phyloP scores from a whole-genome alignment of 2,797 vertebrate genomes.

The Alauda arvensis region DNA sequence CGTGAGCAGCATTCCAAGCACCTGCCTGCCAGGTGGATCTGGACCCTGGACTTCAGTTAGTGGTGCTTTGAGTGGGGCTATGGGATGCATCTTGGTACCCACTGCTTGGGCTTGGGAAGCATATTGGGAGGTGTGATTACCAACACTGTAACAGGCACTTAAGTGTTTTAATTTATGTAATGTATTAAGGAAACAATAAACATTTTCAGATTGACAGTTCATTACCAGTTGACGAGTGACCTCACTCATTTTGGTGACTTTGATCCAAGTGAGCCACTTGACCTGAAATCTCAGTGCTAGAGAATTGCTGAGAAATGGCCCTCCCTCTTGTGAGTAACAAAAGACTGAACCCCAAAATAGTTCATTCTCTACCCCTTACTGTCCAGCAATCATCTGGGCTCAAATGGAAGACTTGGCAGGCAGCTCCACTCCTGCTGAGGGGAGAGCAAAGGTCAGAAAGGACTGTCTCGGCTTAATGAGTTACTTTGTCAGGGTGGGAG shows the following conservation, averaged over 20 bases:
- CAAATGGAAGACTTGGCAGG: not conserved
- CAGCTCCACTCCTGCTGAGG: not conserved
- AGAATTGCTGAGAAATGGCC: not conserved
- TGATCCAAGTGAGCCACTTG: not conserved
- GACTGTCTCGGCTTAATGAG: slow-evolving; percentile 23
- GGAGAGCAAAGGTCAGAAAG: slow-evolving; percentile 23
- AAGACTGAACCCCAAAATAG: not conserved
- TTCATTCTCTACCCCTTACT: not conserved
- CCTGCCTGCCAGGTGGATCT: not conserved
- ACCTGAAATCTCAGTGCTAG: not conserved
- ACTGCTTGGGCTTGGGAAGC: not conserved
- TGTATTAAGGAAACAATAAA: slow-evolving; percentile 58
- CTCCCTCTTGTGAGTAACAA: not conserved
- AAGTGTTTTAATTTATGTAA: slow-evolving; percentile 37
- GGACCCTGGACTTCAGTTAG: not conserved
- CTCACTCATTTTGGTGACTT: not conserved
- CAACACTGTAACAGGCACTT: not conserved
- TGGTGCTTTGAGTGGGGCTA: not conserved
- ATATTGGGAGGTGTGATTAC: not conserved
- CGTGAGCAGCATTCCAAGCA: not conserved
- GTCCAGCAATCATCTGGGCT: not conserved
- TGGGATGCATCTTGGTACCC: not conserved
- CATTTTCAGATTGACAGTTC: not conserved
- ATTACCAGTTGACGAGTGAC: not conserved
- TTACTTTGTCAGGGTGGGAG: not conserved